Percentiles rank a stretch among this genome's conserved stretches.
These are phyloP conservation scores for Odontamblyopus rebecca DNA, from an alignment of 2,797 vertebrate genomes.

Conservation along the genomic window DNA sequence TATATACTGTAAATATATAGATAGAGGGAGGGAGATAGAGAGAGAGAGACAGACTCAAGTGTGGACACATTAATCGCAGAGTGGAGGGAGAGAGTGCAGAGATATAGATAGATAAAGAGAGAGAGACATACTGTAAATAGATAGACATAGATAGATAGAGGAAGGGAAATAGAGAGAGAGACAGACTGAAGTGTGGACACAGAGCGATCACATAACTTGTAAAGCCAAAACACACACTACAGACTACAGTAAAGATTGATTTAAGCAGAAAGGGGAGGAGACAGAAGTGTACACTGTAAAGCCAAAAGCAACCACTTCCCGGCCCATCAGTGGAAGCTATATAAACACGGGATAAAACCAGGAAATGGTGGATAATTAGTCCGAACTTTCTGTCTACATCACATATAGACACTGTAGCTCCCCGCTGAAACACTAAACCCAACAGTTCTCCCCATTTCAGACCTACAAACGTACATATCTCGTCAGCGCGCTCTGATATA, in stretches of 20 bases:
- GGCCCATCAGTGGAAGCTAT: background rate
- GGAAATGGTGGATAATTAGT: background rate
- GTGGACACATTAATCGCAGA: too few species aligned
- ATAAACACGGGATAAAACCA: background rate
- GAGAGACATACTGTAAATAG: too few species aligned
- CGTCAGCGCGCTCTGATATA: constrained; percentile 53
- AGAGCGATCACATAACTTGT: constrained; percentile 15
- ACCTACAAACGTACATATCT: constrained; percentile 5
- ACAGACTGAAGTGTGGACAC: constrained; percentile 47
- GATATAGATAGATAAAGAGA: too few species aligned
- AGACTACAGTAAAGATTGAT: background rate
- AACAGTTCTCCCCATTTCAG: background rate
- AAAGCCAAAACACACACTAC: background rate
- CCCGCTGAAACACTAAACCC: background rate
- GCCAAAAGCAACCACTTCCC: background rate
- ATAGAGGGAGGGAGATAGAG: too few species aligned
- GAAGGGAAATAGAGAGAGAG: background rate
- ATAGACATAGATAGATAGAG: too few species aligned
- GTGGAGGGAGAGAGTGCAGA: too few species aligned
- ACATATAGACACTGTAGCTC: too few species aligned
- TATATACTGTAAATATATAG: too few species aligned
- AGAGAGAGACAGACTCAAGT: too few species aligned
- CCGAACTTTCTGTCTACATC: too few species aligned
- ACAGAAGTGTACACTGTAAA: background rate
- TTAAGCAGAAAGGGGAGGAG: background rate